These are phyloP conservation scores for Dendrocincla fuliginosa DNA, from an alignment of 2,797 vertebrate genomes.

Conservation along the genomic window DNA sequence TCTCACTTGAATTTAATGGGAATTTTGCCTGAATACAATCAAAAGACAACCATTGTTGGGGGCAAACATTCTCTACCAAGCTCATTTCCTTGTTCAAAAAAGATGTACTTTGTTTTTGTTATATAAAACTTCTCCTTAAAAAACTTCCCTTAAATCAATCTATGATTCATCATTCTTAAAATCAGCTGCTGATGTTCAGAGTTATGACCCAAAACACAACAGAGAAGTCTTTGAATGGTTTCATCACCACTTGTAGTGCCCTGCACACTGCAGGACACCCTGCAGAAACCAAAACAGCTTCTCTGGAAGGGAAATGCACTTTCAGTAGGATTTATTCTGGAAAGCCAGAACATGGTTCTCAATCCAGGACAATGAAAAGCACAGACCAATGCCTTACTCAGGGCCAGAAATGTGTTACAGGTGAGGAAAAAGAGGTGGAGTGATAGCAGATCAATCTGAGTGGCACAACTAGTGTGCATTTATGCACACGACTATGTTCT, in stretches of 20 bases:
- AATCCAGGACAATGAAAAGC: not conserved
- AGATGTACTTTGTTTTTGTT: too few relatives aligned
- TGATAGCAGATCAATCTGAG: not conserved
- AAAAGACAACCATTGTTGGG: not conserved
- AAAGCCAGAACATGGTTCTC: not conserved
- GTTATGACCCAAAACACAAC: not conserved
- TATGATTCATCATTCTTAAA: not conserved
- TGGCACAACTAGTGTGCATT: not conserved
- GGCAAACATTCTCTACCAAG: not conserved
- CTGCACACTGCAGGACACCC: not conserved
- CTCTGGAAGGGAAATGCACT: not conserved
- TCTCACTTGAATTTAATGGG: not conserved
- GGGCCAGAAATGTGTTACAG: not conserved
- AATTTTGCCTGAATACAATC: not conserved
- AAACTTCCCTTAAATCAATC: not conserved
- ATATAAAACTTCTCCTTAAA: not conserved
- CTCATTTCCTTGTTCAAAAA: not conserved
- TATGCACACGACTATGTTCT: not conserved
- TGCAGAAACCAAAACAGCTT: not conserved
- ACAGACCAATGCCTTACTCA: not conserved
- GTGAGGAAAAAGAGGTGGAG: not conserved
- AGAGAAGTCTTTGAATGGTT: not conserved
- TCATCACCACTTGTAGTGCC: not conserved
- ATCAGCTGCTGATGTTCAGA: not conserved
- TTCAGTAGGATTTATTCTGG: not conserved